phyloP scores from a whole-genome alignment of 2,113 vertebrate species.

The Entomyzon cyanotis region DNA sequence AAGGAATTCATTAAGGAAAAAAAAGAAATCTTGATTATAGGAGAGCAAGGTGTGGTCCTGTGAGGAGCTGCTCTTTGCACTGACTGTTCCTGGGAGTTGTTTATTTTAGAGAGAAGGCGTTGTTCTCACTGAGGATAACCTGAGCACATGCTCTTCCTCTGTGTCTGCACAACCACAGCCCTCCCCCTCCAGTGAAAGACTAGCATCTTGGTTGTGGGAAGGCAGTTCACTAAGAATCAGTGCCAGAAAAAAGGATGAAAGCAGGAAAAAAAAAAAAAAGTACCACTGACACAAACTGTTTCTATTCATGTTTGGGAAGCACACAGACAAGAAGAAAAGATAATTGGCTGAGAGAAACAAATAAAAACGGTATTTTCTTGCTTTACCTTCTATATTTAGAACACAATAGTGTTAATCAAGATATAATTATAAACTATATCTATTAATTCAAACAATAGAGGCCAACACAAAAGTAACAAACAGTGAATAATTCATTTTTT shows the following conservation, averaged over 20 bases:
- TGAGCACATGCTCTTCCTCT: slow-evolving; percentile 39
- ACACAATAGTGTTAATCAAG: slow-evolving; percentile 58
- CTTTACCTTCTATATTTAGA: slow-evolving; percentile 61
- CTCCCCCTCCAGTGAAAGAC: slow-evolving; percentile 32
- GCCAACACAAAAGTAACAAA: slow-evolving; percentile 35
- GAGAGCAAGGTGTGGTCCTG: slow-evolving; percentile 38
- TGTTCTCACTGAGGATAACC: slow-evolving; percentile 78
- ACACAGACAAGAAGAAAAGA: slow-evolving; percentile 61
- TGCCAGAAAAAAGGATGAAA: slow-evolving; percentile 64
- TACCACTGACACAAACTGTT: slow-evolving; percentile 65
- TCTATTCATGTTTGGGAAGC: slow-evolving; percentile 69
- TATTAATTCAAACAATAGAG: slow-evolving; percentile 51
- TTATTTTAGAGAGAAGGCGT: slow-evolving; percentile 74
- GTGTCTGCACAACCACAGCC: not conserved
- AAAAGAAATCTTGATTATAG: not conserved
- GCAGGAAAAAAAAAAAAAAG: slow-evolving; percentile 43
- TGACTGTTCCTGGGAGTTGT: slow-evolving; percentile 83
- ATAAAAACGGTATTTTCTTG: slow-evolving; percentile 63
- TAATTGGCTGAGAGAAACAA: slow-evolving; percentile 58
- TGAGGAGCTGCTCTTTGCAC: slow-evolving; percentile 68
- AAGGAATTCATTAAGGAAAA: not conserved
- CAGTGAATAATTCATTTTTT: slow-evolving; percentile 24
- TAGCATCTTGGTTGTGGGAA: slow-evolving; percentile 64
- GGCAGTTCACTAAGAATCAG: slow-evolving; percentile 51
- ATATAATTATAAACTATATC: slow-evolving; percentile 52